Evolutionary conservation across 2,888 invertebrate genomes (phyloP).

Genomic region (Terebella lapidaria): DNA sequence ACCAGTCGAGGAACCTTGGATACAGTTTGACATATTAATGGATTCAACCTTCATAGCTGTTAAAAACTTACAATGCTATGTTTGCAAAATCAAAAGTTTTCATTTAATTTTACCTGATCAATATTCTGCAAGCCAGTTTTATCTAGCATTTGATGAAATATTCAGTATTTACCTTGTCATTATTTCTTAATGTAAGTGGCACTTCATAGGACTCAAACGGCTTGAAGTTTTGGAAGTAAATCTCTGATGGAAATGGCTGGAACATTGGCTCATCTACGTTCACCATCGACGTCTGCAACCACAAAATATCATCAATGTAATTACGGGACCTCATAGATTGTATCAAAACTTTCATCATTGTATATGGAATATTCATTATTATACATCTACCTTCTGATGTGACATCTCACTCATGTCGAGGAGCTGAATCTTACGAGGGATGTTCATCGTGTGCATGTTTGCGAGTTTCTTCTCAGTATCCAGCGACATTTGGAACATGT

Average conservation of each 20-base stretch:
- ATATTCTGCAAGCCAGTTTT: no score
- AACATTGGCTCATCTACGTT: constrained; percentile 53
- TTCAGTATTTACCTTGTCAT: constrained; percentile 52
- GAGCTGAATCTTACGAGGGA: constrained; percentile 49
- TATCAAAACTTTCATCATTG: not conserved
- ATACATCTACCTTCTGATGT: constrained; percentile 48
- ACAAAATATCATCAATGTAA: not conserved
- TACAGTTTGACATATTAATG: no score
- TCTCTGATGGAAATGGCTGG: constrained; percentile 53
- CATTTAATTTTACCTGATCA: no score
- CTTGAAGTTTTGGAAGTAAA: constrained; percentile 52
- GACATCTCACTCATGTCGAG: constrained; percentile 54
- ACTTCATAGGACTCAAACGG: constrained; percentile 52
- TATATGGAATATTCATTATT: not conserved
- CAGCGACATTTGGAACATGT: constrained; percentile 51
- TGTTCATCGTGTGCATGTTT: constrained; percentile 49
- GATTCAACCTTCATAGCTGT: no score
- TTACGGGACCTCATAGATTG: not conserved
- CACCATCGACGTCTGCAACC: constrained; percentile 45
- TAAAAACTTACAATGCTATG: no score
- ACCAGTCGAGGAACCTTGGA: constrained; percentile 51
- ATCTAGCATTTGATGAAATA: no score
- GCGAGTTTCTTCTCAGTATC: constrained; percentile 51
- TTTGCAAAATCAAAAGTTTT: no score
- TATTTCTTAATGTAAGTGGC: constrained; percentile 50